A percentile compares a stretch with the other conserved stretches of the same genome.
phyloP scores from a whole-genome alignment of 1,140 invertebrate species.

The Drosophila burlai region DNA sequence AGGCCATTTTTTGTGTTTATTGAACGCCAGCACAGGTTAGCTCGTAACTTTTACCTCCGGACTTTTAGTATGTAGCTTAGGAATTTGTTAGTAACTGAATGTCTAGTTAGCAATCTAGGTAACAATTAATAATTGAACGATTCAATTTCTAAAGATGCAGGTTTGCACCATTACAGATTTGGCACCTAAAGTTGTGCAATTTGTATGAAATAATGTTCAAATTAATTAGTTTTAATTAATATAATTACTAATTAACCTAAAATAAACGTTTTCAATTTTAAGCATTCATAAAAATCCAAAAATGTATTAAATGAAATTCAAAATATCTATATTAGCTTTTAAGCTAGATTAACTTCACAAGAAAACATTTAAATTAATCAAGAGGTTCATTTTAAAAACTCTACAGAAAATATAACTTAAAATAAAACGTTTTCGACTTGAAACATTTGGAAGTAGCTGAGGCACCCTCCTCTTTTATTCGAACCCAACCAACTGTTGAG shows the following conservation, averaged over 20 bases:
- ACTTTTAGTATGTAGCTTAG: background rate
- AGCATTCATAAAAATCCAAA: background rate
- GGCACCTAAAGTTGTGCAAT: no score
- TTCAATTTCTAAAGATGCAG: background rate
- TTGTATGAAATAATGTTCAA: no score
- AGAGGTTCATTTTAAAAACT: background rate
- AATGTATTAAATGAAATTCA: background rate
- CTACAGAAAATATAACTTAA: background rate
- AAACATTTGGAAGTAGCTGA: background rate
- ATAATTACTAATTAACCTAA: background rate
- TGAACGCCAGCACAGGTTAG: background rate
- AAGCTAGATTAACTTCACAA: background rate
- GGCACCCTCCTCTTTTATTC: background rate
- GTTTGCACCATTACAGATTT: no score
- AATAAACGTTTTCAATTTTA: background rate
- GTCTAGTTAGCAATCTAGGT: background rate
- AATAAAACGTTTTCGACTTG: background rate
- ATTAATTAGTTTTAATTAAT: no score
- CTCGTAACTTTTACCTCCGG: background rate
- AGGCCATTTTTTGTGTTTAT: background rate
- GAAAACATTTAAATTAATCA: background rate
- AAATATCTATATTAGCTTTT: background rate
- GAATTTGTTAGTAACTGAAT: background rate
- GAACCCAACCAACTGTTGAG: slow-evolving; percentile 40
- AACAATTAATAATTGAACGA: background rate